phyloP scores from a whole-genome alignment of 1,140 invertebrate species.

The Pissodes strobi region DNA sequence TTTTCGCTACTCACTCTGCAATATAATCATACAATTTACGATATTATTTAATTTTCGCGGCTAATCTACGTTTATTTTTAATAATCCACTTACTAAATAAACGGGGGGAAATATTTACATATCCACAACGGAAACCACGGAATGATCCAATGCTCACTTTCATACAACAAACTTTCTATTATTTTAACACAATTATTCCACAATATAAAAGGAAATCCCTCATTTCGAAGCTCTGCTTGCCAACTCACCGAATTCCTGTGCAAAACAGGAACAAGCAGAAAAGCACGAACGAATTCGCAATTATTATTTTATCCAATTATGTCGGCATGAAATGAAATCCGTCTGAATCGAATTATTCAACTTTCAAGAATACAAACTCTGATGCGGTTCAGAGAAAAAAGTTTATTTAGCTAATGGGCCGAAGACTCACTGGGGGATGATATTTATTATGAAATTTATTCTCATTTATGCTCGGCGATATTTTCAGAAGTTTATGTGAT shows the following conservation, averaged over 20 bases:
- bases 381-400: conserved; percentile 19
- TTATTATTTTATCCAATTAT: conserved; percentile 32
- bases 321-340: conserved; percentile 36
- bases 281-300: conserved; percentile 29
- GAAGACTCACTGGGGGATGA: conserved; percentile 11
- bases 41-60: no score
- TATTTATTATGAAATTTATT: conserved; percentile 22
- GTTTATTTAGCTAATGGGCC: conserved; percentile 30
- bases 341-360: conserved; percentile 32
- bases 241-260: conserved; percentile 11
- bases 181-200: conserved; percentile 38
- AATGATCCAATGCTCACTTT: conserved; percentile 7
- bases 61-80: no score
- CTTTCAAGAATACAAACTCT: conserved; percentile 29
- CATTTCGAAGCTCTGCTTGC: conserved; percentile 13
- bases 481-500: no score
- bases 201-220: conserved; percentile 25
- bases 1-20: no score
- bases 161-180: conserved; percentile 27
- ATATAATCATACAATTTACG: no score
- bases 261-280: conserved; percentile 25
- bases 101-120: no score
- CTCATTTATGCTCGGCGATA: conserved; percentile 22
- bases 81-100: no score
- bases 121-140: no score